These are phyloP conservation scores for Strigamia maritima DNA, from an alignment of 2,888 invertebrate genomes.

Conservation along the genomic window DNA sequence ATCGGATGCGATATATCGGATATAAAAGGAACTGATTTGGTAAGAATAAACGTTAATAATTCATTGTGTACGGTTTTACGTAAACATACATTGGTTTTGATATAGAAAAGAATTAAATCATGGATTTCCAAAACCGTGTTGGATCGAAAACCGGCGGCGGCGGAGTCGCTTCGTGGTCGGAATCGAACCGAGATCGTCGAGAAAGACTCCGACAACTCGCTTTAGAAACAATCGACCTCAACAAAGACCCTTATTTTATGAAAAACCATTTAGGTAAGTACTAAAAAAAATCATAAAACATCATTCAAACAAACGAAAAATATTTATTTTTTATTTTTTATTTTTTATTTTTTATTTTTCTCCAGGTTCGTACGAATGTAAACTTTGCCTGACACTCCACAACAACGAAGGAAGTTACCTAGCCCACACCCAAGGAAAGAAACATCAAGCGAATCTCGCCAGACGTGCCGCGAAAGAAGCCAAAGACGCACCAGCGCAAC, in stretches of 20 bases:
- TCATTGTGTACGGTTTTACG: too few relatives aligned
- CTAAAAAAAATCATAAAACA: background rate
- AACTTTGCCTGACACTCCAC: slow-evolving; percentile 94
- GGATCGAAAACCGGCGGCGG: slow-evolving; percentile 99
- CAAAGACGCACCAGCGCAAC: slow-evolving; percentile 86
- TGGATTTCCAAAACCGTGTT: slow-evolving; percentile 99
- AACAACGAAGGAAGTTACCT: slow-evolving; percentile 99
- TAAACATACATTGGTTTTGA: too few relatives aligned
- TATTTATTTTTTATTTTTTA: background rate
- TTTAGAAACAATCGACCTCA: slow-evolving; percentile 95
- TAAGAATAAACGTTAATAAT: too few relatives aligned
- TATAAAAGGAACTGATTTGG: too few relatives aligned
- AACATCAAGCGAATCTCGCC: slow-evolving; percentile 98
- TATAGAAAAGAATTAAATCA: slow-evolving; percentile 50
- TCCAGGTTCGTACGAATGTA: slow-evolving; percentile 93
- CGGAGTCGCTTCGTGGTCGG: slow-evolving; percentile 98
- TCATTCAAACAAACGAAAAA: background rate
- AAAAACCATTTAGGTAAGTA: slow-evolving; percentile 88
- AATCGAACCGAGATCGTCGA: slow-evolving; percentile 92
- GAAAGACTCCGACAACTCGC: slow-evolving; percentile 94
- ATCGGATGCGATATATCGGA: too few relatives aligned
- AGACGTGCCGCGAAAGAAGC: slow-evolving; percentile 97
- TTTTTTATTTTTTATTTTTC: too few relatives aligned
- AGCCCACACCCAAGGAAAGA: slow-evolving; percentile 99
- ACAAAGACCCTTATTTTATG: slow-evolving; percentile 99